Evolutionary conservation across 2,888 invertebrate genomes (phyloP), one percentile per base, ranked within the genome.

Genomic region (Ligdia adustata): DNA sequence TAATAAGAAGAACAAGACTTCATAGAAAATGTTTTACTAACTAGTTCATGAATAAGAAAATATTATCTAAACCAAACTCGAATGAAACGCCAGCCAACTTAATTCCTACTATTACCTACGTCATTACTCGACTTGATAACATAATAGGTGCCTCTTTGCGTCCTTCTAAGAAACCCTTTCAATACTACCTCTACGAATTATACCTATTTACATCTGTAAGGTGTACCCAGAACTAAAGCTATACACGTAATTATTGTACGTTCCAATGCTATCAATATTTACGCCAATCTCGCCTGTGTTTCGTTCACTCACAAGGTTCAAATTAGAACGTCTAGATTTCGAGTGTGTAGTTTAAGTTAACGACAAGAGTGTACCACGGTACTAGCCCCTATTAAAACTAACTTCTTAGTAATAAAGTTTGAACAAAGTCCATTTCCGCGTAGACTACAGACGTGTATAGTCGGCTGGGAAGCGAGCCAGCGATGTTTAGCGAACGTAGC

Each of bases 351-450:
- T 57, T 49, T 51, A 53, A 55, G 59, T 56, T 55, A 59, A 56
- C 60, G 60, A 62, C 61, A 64, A 60, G 62, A 62, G 59, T 22
- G 22, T 7, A 22, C 7, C n/a, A 22, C 6, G 7, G 22, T 60
- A 64, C 64, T 60, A 55, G 59, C 64, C 64, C 60, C 64, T 72
- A 75, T 78, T 75, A 75, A 74, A 76, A 73, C 74, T 75, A 67
- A 72, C 72, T 66, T 64, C 41, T 51, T 55, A 62, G 67, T 72
- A 73, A 71, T 72, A 72, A 75, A 78, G 68, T 73, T 70, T 62
- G 65, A 71, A 75, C 73, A 68, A 70, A 72, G 68, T 76, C 69
- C 76, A 77, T 75, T 74, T 65, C 72, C 59, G 67, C 55, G 66
- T 61, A 56, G 64, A 66, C 66, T 68, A 65, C 66, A 64, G 56